Percentiles rank a stretch among this genome's conserved stretches.
These are phyloP conservation scores for Myanophis thanlyinensis DNA, from an alignment of 2,113 vertebrate genomes.

Conservation along the genomic window DNA sequence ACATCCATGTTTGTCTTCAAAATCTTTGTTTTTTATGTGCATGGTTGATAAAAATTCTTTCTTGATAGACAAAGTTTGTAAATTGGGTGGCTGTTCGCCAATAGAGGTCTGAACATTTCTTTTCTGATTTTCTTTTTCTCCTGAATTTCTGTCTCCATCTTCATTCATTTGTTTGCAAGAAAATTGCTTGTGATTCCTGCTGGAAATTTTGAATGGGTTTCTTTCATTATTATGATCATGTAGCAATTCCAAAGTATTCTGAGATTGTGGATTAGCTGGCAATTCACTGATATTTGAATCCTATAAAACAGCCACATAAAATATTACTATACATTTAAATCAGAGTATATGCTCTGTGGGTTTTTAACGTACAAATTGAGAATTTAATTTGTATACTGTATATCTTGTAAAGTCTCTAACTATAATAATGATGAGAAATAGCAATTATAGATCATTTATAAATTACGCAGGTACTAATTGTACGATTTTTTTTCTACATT, in stretches of 20 bases:
- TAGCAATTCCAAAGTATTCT: conserved; percentile 30
- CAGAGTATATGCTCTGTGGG: not conserved
- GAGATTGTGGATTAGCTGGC: conserved; percentile 33
- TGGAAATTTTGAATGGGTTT: conserved; percentile 86
- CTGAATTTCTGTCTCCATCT: conserved; percentile 16
- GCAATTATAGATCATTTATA: not conserved
- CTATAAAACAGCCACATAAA: conserved; percentile 44
- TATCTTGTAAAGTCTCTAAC: not conserved
- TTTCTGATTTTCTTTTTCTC: conserved; percentile 13
- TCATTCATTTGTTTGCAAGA: conserved; percentile 63
- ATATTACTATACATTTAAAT: not conserved
- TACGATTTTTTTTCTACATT: not conserved
- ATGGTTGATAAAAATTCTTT: conserved; percentile 60
- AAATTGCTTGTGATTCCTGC: conserved; percentile 62
- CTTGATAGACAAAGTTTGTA: conserved; percentile 39
- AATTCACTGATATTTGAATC: conserved; percentile 66
- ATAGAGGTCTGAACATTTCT: not conserved
- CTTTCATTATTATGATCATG: conserved; percentile 61
- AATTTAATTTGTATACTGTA: not conserved
- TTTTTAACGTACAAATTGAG: not conserved
- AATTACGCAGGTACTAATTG: not conserved
- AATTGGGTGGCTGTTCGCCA: conserved; percentile 37
- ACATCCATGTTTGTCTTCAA: not conserved
- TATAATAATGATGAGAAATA: not conserved
- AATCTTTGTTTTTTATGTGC: conserved; percentile 61